Conservation (phyloP, 2,888 invertebrate species). For the Petrolisthes manimaculis region DNA sequence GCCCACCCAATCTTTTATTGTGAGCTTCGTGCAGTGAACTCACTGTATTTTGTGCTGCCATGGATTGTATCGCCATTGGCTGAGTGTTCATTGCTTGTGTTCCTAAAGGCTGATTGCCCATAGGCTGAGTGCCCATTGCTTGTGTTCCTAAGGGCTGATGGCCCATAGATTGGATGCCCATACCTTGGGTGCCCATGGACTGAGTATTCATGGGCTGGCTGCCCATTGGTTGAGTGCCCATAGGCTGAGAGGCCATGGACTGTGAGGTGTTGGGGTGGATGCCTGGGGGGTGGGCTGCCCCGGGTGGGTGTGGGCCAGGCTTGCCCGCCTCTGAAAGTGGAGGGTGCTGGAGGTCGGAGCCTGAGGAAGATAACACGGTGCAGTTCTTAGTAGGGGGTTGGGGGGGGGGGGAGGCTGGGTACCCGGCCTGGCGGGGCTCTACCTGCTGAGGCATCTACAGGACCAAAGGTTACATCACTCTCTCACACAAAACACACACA, state of each 20-base stretch:
- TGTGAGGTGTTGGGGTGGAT: slow-evolving; percentile 8
- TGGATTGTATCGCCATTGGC: slow-evolving; percentile 25
- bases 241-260: slow-evolving; percentile 7
- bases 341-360: slow-evolving; percentile 41
- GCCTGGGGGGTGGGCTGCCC: not conserved
- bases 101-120: slow-evolving; percentile 20
- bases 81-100: slow-evolving; percentile 13
- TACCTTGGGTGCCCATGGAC: not conserved
- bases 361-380: slow-evolving; percentile 44
- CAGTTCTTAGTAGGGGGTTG: not conserved
- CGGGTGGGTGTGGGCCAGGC: not conserved
- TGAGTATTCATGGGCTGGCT: slow-evolving; percentile 15
- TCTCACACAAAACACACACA: no score
- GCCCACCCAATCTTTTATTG: not conserved
- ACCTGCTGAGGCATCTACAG: not conserved
- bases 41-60: slow-evolving; percentile 34
- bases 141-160: slow-evolving; percentile 6
- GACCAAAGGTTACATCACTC: not conserved
- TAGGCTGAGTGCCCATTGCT: slow-evolving; percentile 10
- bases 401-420: not conserved
- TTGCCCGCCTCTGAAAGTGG: slow-evolving; percentile 42
- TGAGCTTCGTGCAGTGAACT: not conserved
- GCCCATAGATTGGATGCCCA: slow-evolving; percentile 7
- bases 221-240: slow-evolving; percentile 21
- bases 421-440: not conserved